Percentiles rank a stretch among this genome's conserved stretches.
Evolutionary conservation across 2,113 vertebrate genomes (phyloP).

Genomic region (Aramus guarauna): DNA sequence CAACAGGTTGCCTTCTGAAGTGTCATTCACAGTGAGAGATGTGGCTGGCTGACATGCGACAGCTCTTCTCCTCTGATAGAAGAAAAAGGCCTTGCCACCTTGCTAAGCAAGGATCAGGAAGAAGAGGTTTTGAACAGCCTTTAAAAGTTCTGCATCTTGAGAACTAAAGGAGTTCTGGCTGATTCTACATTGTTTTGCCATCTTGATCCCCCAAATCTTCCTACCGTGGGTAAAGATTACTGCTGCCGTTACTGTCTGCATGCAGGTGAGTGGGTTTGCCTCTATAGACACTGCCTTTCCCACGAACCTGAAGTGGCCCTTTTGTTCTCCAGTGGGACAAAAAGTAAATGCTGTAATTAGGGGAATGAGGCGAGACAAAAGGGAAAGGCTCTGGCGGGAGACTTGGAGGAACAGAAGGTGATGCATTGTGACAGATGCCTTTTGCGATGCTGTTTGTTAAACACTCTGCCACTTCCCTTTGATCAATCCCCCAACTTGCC

Average conservation of each 20-base stretch:
- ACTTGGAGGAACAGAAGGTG: conserved; percentile 58
- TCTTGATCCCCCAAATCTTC: background rate
- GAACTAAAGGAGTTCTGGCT: background rate
- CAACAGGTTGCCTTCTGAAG: conserved; percentile 31
- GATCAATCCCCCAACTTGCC: background rate
- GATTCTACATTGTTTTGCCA: background rate
- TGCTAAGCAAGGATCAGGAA: background rate
- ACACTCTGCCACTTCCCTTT: conserved; percentile 14
- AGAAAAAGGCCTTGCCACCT: background rate
- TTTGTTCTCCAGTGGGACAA: conserved; percentile 17
- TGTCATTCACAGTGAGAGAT: background rate
- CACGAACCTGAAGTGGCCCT: background rate
- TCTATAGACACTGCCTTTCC: background rate
- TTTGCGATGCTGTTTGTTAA: conserved; percentile 66
- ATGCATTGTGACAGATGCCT: conserved; percentile 64
- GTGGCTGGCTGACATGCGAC: background rate
- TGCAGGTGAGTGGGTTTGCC: background rate
- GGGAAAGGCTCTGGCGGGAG: conserved; percentile 16
- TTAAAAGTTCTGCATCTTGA: background rate
- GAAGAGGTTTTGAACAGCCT: background rate
- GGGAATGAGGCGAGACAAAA: conserved; percentile 26
- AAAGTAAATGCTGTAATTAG: conserved; percentile 42
- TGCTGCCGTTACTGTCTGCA: background rate
- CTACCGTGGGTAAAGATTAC: background rate
- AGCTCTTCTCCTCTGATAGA: background rate